A percentile compares a stretch with the other conserved stretches of the same genome.
These are phyloP conservation scores for Platycercus adscitus DNA, from an alignment of 2,113 vertebrate species.

Conservation along the genomic window DNA sequence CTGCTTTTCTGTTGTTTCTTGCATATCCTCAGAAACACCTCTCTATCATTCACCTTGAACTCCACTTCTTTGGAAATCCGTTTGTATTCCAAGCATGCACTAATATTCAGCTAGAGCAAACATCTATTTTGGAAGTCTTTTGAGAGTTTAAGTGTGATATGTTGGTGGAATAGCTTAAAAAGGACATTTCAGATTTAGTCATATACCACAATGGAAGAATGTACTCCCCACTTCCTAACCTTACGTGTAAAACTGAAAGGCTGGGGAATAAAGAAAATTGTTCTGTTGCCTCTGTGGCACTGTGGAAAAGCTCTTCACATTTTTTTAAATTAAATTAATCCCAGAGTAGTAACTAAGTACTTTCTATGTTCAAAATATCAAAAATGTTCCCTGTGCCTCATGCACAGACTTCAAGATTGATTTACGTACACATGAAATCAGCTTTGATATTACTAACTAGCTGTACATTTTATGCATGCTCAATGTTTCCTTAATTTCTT, in stretches of 20 bases:
- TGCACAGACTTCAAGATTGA: background rate
- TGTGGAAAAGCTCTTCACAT: background rate
- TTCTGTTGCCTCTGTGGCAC: background rate
- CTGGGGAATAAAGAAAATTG: background rate
- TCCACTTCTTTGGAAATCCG: background rate
- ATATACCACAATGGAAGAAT: background rate
- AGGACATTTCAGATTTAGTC: background rate
- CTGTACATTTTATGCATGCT: background rate
- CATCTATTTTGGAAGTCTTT: background rate
- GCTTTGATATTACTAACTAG: constrained; percentile 2
- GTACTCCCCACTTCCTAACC: background rate
- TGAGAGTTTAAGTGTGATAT: background rate
- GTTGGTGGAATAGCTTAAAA: background rate
- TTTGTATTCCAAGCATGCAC: background rate
- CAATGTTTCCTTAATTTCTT: constrained; percentile 36
- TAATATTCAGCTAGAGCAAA: background rate
- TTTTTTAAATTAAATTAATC: constrained; percentile 31
- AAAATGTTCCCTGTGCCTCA: background rate
- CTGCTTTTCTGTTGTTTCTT: background rate
- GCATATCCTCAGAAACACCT: background rate
- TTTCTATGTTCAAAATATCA: background rate
- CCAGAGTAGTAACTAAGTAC: background rate
- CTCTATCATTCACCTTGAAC: background rate
- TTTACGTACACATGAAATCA: constrained; percentile 5
- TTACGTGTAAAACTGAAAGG: background rate